Conservation (phyloP, 1,140 invertebrate species). For the Drepana arcuata region DNA sequence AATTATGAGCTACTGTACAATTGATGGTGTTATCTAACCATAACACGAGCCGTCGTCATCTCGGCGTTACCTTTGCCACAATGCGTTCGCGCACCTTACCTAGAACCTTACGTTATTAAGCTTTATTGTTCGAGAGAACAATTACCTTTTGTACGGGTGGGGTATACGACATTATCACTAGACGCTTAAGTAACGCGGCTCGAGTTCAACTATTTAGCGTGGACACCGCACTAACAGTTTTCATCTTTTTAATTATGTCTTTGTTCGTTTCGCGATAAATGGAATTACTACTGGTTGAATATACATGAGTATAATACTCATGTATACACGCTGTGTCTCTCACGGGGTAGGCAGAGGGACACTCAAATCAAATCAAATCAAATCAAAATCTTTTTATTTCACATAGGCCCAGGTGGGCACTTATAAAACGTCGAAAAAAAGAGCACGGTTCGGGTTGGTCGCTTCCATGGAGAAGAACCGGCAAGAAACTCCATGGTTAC, state of each 20-base stretch:
- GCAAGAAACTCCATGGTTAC: no score
- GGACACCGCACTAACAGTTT: constrained; percentile 15
- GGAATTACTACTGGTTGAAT: no score
- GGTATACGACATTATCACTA: constrained; percentile 43
- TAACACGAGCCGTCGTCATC: constrained; percentile 19
- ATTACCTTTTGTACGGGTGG: constrained; percentile 58
- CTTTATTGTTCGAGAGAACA: constrained; percentile 64
- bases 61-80: constrained; percentile 16
- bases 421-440: no score
- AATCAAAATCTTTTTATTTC: no score
- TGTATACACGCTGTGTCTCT: no score
- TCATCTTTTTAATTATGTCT: constrained; percentile 35
- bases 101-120: constrained; percentile 53
- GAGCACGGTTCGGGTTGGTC: no score
- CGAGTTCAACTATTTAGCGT: constrained; percentile 30
- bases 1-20: constrained; percentile 16
- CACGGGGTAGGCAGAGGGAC: no score
- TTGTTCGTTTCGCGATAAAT: constrained; percentile 32
- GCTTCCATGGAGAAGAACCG: no score
- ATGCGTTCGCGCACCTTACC: constrained; percentile 31
- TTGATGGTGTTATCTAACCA: constrained; percentile 36
- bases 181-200: constrained; percentile 37
- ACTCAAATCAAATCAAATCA: no score
- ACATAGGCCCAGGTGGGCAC: no score
- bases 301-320: no score